Evolutionary conservation across 2,888 invertebrate genomes (phyloP).

Genomic region (Ornithoptera alexandrae): DNA sequence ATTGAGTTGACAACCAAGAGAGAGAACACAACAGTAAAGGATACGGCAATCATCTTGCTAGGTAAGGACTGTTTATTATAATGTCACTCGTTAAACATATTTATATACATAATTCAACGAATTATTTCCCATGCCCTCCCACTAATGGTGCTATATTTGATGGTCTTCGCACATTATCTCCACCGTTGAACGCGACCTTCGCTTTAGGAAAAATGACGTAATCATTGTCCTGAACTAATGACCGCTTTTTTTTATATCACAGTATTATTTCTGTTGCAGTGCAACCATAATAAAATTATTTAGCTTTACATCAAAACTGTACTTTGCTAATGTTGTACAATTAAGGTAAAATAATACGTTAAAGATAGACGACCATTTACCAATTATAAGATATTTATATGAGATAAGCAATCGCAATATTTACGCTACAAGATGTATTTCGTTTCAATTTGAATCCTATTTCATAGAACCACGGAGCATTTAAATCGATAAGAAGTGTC

Average conservation of each 20-base stretch:
- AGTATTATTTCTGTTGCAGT: background rate
- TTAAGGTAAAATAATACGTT: background rate
- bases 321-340: background rate
- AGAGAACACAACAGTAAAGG: constrained; percentile 1
- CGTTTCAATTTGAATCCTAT: too few relatives aligned
- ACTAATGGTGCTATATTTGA: constrained; percentile 20
- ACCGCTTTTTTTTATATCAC: constrained; percentile 1
- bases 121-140: constrained; percentile 21
- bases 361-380: background rate
- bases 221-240: constrained; percentile 4
- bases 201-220: constrained; percentile 18
- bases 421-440: too few relatives aligned
- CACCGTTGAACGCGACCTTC: constrained; percentile 26
- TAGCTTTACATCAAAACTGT: background rate
- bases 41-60: constrained; percentile 7
- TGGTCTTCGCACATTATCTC: constrained; percentile 25
- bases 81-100: constrained; percentile 16
- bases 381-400: background rate
- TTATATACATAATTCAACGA: constrained; percentile 14
- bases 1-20: constrained; percentile 7
- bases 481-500: too few relatives aligned
- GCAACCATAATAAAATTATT: background rate
- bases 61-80: background rate
- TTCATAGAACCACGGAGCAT: too few relatives aligned
- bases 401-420: too few relatives aligned